Evolutionary conservation across 2,797 vertebrate species (phyloP), one percentile per base, ranked within the genome.

Genomic region (Atherinosoma microstoma): DNA sequence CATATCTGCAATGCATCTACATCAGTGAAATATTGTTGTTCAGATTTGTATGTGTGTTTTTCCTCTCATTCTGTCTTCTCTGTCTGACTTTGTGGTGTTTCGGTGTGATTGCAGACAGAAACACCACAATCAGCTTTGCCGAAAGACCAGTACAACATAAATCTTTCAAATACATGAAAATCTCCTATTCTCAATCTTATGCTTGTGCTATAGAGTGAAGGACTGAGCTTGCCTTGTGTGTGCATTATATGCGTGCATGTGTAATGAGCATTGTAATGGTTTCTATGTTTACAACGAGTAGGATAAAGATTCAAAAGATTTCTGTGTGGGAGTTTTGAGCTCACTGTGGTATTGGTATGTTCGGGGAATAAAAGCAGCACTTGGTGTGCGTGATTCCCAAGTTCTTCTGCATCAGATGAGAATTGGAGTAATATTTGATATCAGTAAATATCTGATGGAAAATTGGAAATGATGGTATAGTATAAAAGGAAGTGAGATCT

Each of bases 1-100:
- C 67, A 62, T 38, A 64, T 80, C 75, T 82, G 86, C 83, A 89
- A 54, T 88, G 77, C 47, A 20, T 69, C 72, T 59, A 10, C 57
- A 45, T 78, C 59, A 47, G 29, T 60, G 29, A 29, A 57, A 64
- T 20, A 8, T 11, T n/a, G 20, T 59, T 65, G 54, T 47, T 65
- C 38, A 15, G 67, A 34, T 59, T 12, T 67, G 45, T 59, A 6
- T 32, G 74, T 73, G 66, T 45, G 11, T 66, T 64, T 45, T 34
- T 4, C 4, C 42, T 67, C 35, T 35, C 0, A 3, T 16, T 49
- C 6, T 30, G 58, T 56, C 10, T 27, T 63, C 40, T 63, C 69
- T 16, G 12, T 62, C 65, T 24, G 56, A 53, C 51, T 76, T 51
- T 11, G 7, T 58, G 27, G n/a, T n/a, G n/a, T n/a, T n/a, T n/a